Percentiles rank a stretch among this genome's conserved stretches.
These are phyloP conservation scores for Drosophila equinoxialis DNA, from an alignment of 1,140 invertebrate genomes.

Conservation along the genomic window DNA sequence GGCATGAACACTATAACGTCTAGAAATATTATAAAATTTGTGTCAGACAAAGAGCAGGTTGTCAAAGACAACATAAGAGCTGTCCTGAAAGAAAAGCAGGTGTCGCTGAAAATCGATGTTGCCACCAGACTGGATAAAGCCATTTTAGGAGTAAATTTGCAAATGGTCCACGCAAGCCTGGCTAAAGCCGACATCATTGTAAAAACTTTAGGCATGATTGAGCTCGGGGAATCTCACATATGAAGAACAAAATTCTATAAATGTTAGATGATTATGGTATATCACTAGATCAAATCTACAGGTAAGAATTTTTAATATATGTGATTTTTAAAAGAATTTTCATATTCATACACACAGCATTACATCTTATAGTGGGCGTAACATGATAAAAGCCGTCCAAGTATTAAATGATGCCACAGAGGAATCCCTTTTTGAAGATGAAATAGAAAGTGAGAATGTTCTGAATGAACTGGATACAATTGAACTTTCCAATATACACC, in stretches of 20 bases:
- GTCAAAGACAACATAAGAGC: conserved; percentile 25
- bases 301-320: conserved; percentile 11
- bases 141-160: conserved; percentile 3
- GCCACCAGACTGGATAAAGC: too few species aligned
- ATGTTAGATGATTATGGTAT: conserved; percentile 20
- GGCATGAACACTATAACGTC: conserved; percentile 20
- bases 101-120: conserved; percentile 11
- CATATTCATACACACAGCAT: conserved; percentile 14
- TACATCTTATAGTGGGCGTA: conserved; percentile 16
- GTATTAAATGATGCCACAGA: background rate
- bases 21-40: conserved; percentile 33
- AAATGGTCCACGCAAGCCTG: conserved; percentile 18
- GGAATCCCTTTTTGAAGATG: background rate
- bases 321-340: conserved; percentile 10
- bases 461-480: background rate
- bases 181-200: conserved; percentile 21
- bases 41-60: conserved; percentile 23
- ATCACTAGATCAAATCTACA: too few species aligned
- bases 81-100: conserved; percentile 29
- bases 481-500: background rate
- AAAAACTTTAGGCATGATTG: conserved; percentile 28
- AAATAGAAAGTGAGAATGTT: background rate
- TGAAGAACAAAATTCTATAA: conserved; percentile 15
- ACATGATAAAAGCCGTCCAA: conserved; percentile 5
- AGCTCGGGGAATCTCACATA: conserved; percentile 25